Base-by-base conservation (phyloP, 1,140 invertebrate species). In the Saxidomus purpurata region DNA sequence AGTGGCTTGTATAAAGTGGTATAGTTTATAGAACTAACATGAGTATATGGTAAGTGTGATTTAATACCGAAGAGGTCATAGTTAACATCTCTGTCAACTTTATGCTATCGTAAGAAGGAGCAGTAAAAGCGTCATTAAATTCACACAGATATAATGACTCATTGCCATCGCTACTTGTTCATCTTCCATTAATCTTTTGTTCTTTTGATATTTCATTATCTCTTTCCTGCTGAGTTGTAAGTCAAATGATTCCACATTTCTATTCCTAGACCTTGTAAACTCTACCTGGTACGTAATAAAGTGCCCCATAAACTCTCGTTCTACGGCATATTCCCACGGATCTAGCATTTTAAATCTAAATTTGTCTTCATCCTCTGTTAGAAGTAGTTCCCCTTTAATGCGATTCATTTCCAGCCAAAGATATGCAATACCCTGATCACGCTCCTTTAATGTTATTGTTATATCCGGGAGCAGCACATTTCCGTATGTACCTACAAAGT, bases 261-360 rank as follows among this genome's bases (percentile, higher is more conserved):
- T 74, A 28, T 87, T 25, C 1, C 34, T 34, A 28, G 55, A 59
- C 15, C 61, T 38, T n/a, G 25, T 49, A 31, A 88, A 88, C 17
- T 69, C n/a, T 40, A 79, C 19, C 2, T 59, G 74, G 31, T 81
- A 80, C 31, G 38, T 80, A 3, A 55, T 67, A 25, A 52, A 31
- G 19, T 81, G 28, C 31, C 67, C 76, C 31, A 8, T 63, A 1
- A 81, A 49, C 2, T 47, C 25, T 15, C 76, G 36, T 67, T 88
- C 86, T 11, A 88, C 81, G 0, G 76, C 76, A 55, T 80, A 88
- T 71, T 88, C 86, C 86, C 86, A 88, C 49, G 86, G 86, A 15
- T 67, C 47, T 0, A 49, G 38, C 76, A 88, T 81, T 47, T 81
- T 88, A 49, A 88, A 88, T 28, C n/a, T 17, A 67, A 88, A 88